A percentile compares a stretch with the other conserved stretches of the same genome.
Evolutionary conservation across 2,888 invertebrate genomes (phyloP).

Genomic region (Caradrina kadenii): DNA sequence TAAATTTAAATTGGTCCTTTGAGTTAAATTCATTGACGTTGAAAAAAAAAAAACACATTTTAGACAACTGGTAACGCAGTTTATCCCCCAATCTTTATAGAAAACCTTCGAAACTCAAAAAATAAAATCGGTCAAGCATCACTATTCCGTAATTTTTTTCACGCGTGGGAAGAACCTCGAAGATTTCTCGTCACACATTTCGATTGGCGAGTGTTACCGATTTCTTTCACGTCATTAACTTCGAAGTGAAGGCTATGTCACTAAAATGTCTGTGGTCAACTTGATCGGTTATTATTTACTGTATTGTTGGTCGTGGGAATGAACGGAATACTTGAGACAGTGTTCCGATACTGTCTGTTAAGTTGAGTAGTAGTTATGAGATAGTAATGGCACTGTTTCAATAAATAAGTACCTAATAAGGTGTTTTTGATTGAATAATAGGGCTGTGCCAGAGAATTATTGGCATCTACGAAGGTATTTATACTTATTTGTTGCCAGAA

Average conservation of each 20-base stretch:
- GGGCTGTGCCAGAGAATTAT: neutral
- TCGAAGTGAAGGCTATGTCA: constrained; percentile 47
- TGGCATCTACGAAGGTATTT: neutral
- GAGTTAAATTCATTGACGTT: no score
- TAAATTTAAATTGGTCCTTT: neutral
- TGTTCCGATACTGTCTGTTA: constrained; percentile 32
- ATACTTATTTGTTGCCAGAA: neutral
- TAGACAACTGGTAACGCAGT: neutral
- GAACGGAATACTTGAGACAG: constrained; percentile 20
- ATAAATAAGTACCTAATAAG: constrained; percentile 7
- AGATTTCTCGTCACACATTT: constrained; percentile 25
- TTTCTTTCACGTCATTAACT: constrained; percentile 61
- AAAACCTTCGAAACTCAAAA: neutral
- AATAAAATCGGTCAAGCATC: constrained; percentile 36
- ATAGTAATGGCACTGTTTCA: constrained; percentile 27
- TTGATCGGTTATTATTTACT: constrained; percentile 48
- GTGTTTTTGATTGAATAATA: constrained; percentile 36
- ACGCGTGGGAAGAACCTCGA: constrained; percentile 50
- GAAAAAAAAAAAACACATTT: neutral
- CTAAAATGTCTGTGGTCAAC: constrained; percentile 58
- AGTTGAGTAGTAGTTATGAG: constrained; percentile 34
- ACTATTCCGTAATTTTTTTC: constrained; percentile 39
- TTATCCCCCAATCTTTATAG: neutral
- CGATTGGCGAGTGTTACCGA: constrained; percentile 47
- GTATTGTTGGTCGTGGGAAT: constrained; percentile 60